Conservation (phyloP, 2,888 invertebrate species). For the Petrolisthes cinctipes region DNA sequence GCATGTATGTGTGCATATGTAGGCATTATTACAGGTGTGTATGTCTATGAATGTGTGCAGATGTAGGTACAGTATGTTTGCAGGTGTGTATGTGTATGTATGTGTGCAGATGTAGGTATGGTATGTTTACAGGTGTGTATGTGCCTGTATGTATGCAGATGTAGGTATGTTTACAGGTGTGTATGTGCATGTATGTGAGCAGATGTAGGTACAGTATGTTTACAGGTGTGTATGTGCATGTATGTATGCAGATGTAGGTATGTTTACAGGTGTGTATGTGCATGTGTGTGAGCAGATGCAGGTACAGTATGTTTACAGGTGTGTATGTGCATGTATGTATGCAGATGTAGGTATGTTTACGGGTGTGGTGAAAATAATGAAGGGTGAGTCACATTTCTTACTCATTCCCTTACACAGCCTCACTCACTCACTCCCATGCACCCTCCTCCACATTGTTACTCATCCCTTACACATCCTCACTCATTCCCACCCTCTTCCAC, state of each 20-base stretch:
- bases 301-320: no score
- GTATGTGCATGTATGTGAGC: no score
- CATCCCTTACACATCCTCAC: no score
- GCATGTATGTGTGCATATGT: conserved; percentile 11
- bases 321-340: background rate
- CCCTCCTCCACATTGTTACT: no score
- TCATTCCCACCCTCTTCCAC: no score
- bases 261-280: background rate
- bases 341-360: background rate
- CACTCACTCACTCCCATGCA: no score
- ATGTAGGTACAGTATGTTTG: background rate
- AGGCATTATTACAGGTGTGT: background rate
- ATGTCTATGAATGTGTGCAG: background rate
- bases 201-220: no score
- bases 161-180: background rate
- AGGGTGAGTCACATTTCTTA: no score
- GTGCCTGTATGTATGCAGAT: background rate
- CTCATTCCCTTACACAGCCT: no score
- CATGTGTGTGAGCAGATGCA: no score
- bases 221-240: background rate
- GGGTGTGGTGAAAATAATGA: no score
- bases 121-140: background rate
- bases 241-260: background rate
- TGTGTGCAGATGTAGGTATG: no score
- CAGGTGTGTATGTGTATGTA: background rate